phyloP scores from a whole-genome alignment of 2,113 vertebrate species.

The Rhinogobius similis region DNA sequence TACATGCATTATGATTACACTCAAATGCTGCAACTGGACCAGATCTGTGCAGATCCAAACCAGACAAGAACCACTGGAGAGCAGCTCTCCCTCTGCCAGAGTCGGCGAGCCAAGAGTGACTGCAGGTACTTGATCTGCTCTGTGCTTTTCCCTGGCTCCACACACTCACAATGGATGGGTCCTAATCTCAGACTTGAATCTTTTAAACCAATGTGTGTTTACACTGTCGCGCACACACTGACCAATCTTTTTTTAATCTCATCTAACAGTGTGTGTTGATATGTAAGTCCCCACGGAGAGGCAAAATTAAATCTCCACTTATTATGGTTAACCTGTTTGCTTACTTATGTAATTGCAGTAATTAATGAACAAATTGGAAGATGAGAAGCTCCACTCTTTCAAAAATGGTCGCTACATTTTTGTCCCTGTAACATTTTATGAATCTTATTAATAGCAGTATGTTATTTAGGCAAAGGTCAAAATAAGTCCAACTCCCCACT shows the following conservation, averaged over 20 bases:
- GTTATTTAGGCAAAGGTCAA: conserved; percentile 18
- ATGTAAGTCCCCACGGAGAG: background rate
- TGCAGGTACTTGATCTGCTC: too few relatives aligned
- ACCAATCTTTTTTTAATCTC: background rate
- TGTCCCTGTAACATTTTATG: conserved; percentile 2
- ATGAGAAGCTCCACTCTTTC: background rate
- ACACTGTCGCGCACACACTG: too few relatives aligned
- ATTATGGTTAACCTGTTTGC: background rate
- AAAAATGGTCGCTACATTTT: background rate
- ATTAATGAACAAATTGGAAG: background rate
- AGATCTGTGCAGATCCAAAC: too few relatives aligned
- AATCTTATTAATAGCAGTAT: background rate
- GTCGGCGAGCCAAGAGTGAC: too few relatives aligned
- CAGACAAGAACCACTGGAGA: too few relatives aligned
- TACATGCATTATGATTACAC: too few relatives aligned
- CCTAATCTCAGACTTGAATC: too few relatives aligned
- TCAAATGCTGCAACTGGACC: too few relatives aligned
- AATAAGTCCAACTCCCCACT: conserved; percentile 41
- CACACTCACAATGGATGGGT: too few relatives aligned
- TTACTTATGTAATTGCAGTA: background rate
- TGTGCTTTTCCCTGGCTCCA: too few relatives aligned
- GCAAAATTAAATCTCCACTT: background rate
- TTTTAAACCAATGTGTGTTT: too few relatives aligned
- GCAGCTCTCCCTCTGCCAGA: too few relatives aligned
- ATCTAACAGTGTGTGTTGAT: background rate